Percentiles rank a stretch among this genome's conserved stretches.
phyloP scores from a whole-genome alignment of 2,797 vertebrate genomes.

The Tokudaia tokunoshimensis region DNA sequence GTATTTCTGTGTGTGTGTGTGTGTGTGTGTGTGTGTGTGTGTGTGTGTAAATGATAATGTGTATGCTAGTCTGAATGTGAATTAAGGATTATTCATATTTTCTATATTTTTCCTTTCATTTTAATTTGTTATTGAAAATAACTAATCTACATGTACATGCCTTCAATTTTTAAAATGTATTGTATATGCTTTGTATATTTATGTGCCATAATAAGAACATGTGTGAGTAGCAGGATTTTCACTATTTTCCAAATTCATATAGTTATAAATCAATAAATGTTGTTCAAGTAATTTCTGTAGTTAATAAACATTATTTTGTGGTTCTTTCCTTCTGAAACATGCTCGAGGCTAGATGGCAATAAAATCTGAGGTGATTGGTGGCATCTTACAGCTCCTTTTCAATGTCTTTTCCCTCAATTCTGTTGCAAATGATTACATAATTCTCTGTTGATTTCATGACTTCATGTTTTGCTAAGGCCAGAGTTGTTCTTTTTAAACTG shows the following conservation, averaged over 20 bases:
- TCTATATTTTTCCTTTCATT: not conserved
- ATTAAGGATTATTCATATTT: not conserved
- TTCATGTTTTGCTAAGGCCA: not conserved
- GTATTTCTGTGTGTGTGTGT: not conserved
- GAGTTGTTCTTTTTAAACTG: slow-evolving; percentile 18
- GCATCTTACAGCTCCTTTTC: not conserved
- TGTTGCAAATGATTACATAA: not conserved
- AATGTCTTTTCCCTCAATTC: not conserved
- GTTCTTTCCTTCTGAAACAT: not conserved
- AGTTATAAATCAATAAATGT: not conserved
- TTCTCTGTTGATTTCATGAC: not conserved
- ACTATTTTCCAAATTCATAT: not conserved
- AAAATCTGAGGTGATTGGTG: not conserved
- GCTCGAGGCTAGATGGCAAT: not conserved
- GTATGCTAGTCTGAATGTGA: not conserved
- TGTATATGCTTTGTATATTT: not conserved
- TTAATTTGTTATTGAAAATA: not conserved
- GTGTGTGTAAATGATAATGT: not conserved
- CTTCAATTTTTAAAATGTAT: not conserved
- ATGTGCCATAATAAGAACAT: not conserved
- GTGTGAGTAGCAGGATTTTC: not conserved
- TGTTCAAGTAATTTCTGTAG: not conserved
- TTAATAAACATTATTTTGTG: not conserved
- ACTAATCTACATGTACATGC: not conserved
- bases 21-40: not conserved